These are phyloP conservation scores for Ceratitis capitata DNA, from an alignment of 1,140 invertebrate species.

Conservation along the genomic window DNA sequence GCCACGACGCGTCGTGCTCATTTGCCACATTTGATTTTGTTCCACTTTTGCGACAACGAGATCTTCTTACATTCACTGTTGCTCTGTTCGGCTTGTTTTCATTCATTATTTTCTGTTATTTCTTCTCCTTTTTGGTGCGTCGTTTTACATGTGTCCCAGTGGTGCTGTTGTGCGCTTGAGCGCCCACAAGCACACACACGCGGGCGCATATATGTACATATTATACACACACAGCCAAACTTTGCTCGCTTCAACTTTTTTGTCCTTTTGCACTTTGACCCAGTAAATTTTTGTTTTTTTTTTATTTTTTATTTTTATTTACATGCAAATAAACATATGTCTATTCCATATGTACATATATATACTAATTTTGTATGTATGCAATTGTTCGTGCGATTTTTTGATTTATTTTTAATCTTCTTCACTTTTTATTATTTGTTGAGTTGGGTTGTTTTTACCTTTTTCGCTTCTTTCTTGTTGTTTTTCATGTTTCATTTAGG, in stretches of 20 bases:
- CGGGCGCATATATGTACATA: neutral
- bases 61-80: neutral
- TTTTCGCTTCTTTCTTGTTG: neutral
- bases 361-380: neutral
- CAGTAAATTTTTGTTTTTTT: neutral
- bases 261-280: slow-evolving; percentile 15
- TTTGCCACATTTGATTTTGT: slow-evolving; percentile 30
- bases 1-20: slow-evolving; percentile 5
- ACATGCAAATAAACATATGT: neutral
- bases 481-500: neutral
- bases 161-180: slow-evolving; percentile 3
- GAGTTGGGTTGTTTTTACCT: neutral
- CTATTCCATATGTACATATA: neutral
- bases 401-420: neutral
- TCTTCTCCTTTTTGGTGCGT: too few species aligned
- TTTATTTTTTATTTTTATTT: neutral
- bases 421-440: slow-evolving; percentile 16
- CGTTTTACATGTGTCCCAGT: neutral
- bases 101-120: neutral
- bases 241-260: neutral
- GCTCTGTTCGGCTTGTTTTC: neutral
- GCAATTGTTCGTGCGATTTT: neutral
- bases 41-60: slow-evolving; percentile 15
- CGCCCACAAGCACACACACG: neutral
- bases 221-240: too few species aligned